Base-by-base conservation (phyloP, 2,113 vertebrate species). In the Rostratula benghalensis region DNA sequence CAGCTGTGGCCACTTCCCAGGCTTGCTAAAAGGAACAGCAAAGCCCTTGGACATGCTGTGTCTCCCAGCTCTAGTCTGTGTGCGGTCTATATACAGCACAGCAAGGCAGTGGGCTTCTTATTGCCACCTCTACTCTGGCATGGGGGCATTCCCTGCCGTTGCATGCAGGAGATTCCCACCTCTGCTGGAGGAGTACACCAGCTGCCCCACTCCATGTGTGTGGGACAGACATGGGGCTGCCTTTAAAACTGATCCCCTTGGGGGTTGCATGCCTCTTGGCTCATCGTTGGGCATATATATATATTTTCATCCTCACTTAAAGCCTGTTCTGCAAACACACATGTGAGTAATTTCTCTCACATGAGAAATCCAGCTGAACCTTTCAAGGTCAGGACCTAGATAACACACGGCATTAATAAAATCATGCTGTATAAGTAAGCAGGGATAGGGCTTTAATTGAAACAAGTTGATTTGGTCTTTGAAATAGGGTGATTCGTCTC, bases 121-220 rank as follows among this genome's bases (percentile, higher is more conserved):
- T 16, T 0, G 1, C 54, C 3, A 0, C 20, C n/a, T 37, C 54
- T 74, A 23, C 60, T 51, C 35, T 22, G 16, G 19, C 9, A 5
- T 11, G 14, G 64, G 43, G 84, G 13, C 22, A 20, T 37, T 48
- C 21, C 3, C 5, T 35, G 45, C 22, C 50, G 28, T 12, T 4
- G 6, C 8, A 3, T 21, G 57, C 6, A 7, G 48, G 59, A 37
- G 11, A 48, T 12, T 16, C 10, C 59, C 17, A 11, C 27, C 39
- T 73, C 24, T 13, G 21, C 56, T 33, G 25, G 21, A 10, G 8
- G 3, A 27, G 18, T 4, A 23, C 0, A 0, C 20, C 15, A 3
- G 30, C 45, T 76, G 22, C 30, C 37, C 11, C 8, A 0, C 14
- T 16, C 48, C 1, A 0, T 9, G 9, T 27, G 25, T 41, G 67